Evolutionary conservation across 2,888 invertebrate species (phyloP), one percentile per base, ranked within the genome.

Genomic region (Drosophila paranaensis): DNA sequence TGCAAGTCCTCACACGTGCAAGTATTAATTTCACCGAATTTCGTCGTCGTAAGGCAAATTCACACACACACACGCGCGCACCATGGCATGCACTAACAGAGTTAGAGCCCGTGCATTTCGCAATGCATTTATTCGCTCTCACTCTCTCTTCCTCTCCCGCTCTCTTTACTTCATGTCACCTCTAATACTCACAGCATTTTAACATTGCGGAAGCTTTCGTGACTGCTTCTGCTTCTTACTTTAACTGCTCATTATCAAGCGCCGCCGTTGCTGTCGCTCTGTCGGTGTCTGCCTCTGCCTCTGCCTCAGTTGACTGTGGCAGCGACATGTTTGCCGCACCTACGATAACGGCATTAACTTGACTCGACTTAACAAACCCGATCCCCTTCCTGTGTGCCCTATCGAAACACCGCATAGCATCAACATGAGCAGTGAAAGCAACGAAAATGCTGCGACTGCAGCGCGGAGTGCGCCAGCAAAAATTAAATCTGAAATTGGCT

Each of bases 341-440:
- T 84, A 88, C 85, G 84, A 89, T 89, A 84, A 84, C 84, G 89
- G 84, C 82, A 88, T 79, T 85, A 81, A 82, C 71, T 79, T 69
- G 89, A 77, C 81, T 83, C 77, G 65, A 57, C 77, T 77, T 72
- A 30, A 54, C 57, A 81, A 70, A 74, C 78, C 74, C 70, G 50
- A 68, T 46, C 62, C 63, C 62, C 76, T 53, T 33, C 45, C 50
- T 54, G 27, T 54, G 27, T 54, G 60, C 75, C 76, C 82, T 73
- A 67, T 69, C 54, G 50, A 48, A 60, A 37, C 43, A 63, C 60
- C 66, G 27, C 25, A 65, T 54, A 42, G 64, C 65, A 65, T 39
- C 67, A 66, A 48, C 61, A 53, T 66, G 61, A 50, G 57, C 60
- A 77, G 77, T 80, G 81, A 80, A 77, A 77, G 77, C 77, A 63